Evolutionary conservation across 1,140 invertebrate species (phyloP), one percentile per base, ranked within the genome.

Genomic region (Zaprionus camerounensis): DNA sequence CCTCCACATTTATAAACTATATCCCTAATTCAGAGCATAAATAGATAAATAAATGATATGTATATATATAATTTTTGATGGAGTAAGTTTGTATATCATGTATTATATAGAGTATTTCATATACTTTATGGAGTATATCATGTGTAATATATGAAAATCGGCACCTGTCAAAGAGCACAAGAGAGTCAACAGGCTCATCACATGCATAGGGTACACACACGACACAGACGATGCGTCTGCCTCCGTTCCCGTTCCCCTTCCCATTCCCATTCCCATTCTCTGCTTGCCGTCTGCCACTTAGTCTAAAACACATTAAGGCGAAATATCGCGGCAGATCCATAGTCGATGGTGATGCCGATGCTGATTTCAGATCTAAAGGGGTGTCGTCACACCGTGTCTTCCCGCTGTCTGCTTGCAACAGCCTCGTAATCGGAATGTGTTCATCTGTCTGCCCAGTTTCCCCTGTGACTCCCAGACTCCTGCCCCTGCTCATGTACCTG

Each of bases 271-370:
- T 34, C 3, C 9, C 7, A 31, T 15, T 41, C n/a, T 6, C 20
- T 5, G n/a, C 46, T 22, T 22, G 46, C 46, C 24, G 82, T 83
- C 68, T 76, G 81, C 68, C 81, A 83, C 81, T 84, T 80, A 80
- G 81, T 83, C 81, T 80, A 66, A 78, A 78, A 69, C 57, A 68
- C 64, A 76, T 75, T 64, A 70, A 31, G 53, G 58, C 66, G 36
- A 20, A 24, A 71, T 65, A 71, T 71, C 68, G 26, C 20, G 26
- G 12, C 34, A 59, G 58, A 76, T 65, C 55, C 51, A 46, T 71
- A 57, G 26, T 55, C n/a, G 67, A 71, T 59, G 38, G 46, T 15
- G 58, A 61, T 61, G 20, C 20, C 15, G 57, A 38, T 59, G 17
- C 58, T 17, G 31, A 58, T 58, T 56, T 38, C n/a, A 13, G 56